A percentile compares a stretch with the other conserved stretches of the same genome.
These are phyloP conservation scores for Archips crataeganus DNA, from an alignment of 2,888 invertebrate genomes.

Conservation along the genomic window DNA sequence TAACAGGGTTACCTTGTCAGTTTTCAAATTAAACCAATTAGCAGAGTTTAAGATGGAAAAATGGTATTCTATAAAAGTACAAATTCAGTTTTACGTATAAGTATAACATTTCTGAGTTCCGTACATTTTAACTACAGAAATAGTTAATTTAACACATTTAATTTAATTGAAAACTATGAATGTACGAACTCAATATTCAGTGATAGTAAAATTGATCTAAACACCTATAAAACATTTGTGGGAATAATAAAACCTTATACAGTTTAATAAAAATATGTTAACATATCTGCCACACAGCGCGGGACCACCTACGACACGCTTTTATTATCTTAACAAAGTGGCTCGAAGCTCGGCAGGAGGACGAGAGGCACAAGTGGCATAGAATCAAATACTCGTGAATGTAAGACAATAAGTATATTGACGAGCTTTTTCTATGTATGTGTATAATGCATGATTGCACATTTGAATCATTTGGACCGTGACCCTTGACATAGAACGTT, in stretches of 20 bases:
- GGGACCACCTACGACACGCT: conserved; percentile 72
- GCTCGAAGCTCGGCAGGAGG: conserved; percentile 53
- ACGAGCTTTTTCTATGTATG: not conserved
- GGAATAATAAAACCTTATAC: conserved; percentile 73
- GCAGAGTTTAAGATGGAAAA: no score
- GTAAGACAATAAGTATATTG: conserved; percentile 19
- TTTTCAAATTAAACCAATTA: no score
- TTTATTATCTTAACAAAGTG: conserved; percentile 67
- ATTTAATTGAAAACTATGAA: not conserved
- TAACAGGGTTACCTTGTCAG: no score
- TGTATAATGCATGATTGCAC: no score
- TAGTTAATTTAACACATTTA: not conserved
- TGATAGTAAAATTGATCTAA: conserved; percentile 24
- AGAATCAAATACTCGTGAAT: conserved; percentile 46
- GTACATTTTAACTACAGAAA: no score
- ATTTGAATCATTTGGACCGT: no score
- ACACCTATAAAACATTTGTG: conserved; percentile 53
- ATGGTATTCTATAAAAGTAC: no score
- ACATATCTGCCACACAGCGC: conserved; percentile 68
- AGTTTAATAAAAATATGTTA: conserved; percentile 75
- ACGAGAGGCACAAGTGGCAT: conserved; percentile 53
- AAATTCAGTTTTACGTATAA: no score
- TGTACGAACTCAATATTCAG: conserved; percentile 7
- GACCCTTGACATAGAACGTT: no score
- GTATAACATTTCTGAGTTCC: no score